Conservation (phyloP, 2,888 invertebrate genomes). For the Falcaria lacertinaria region DNA sequence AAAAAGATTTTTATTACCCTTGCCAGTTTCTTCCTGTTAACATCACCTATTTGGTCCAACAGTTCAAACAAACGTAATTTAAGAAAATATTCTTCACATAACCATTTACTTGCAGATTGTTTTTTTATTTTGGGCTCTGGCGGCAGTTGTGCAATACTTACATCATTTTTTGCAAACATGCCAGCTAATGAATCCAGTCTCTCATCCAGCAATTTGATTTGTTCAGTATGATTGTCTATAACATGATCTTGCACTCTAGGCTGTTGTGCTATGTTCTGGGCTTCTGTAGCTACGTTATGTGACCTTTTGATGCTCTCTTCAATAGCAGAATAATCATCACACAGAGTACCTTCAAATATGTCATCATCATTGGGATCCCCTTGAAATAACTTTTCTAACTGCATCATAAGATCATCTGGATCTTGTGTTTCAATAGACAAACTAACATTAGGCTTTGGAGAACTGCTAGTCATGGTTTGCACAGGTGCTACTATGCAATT, state of each 20-base stretch:
- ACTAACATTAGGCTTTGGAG: slow-evolving; percentile 19
- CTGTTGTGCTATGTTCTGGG: slow-evolving; percentile 20
- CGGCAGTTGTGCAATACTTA: slow-evolving; percentile 24
- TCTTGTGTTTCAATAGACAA: slow-evolving; percentile 41
- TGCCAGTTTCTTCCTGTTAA: slow-evolving; percentile 50
- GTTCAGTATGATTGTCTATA: slow-evolving; percentile 44
- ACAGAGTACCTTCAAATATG: slow-evolving; percentile 57
- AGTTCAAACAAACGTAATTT: slow-evolving; percentile 58
- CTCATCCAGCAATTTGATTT: slow-evolving; percentile 58
- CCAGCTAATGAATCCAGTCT: slow-evolving; percentile 53
- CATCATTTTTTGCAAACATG: slow-evolving; percentile 36
- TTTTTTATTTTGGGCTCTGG: slow-evolving; percentile 29
- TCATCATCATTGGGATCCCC: slow-evolving; percentile 62
- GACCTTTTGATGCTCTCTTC: slow-evolving; percentile 27
- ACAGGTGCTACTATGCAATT: slow-evolving; percentile 4
- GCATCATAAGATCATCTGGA: slow-evolving; percentile 58
- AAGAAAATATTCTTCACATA: slow-evolving; percentile 68
- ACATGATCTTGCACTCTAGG: slow-evolving; percentile 7
- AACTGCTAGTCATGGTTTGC: slow-evolving; percentile 8
- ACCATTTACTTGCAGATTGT: slow-evolving; percentile 53
- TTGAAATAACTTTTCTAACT: slow-evolving; percentile 68
- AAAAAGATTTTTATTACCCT: slow-evolving; percentile 36
- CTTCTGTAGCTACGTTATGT: slow-evolving; percentile 16
- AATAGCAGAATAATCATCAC: slow-evolving; percentile 29
- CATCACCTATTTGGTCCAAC: slow-evolving; percentile 62